phyloP scores from a whole-genome alignment of 1,140 invertebrate genomes.

The Magallana angulata region DNA sequence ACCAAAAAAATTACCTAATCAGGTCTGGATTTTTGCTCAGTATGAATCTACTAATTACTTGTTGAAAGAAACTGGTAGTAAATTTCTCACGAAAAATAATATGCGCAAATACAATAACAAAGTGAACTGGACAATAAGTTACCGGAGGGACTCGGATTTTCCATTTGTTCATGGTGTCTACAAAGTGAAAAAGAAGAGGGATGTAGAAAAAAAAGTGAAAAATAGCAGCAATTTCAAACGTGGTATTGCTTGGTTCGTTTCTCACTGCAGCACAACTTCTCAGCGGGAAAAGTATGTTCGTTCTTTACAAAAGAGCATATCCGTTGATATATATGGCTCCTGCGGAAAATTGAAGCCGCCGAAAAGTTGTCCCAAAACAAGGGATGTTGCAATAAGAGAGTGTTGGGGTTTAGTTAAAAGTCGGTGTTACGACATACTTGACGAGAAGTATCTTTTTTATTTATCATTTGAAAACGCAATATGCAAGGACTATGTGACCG shows the following conservation, averaged over 20 bases:
- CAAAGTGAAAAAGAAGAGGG: conserved; percentile 25
- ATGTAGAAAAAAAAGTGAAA: conserved; percentile 65
- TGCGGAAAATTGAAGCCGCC: conserved; percentile 84
- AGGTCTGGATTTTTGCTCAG: conserved; percentile 49
- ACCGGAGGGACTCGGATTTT: conserved; percentile 82
- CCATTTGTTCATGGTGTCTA: conserved; percentile 53
- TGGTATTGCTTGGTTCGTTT: conserved; percentile 96
- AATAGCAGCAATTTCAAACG: conserved; percentile 52
- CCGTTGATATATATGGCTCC: conserved; percentile 94
- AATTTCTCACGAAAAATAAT: background rate
- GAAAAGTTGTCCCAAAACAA: conserved; percentile 81
- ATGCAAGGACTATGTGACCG: conserved; percentile 96
- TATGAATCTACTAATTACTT: conserved; percentile 45
- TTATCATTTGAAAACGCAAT: conserved; percentile 89
- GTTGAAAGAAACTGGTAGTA: background rate
- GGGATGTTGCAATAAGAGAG: conserved; percentile 83
- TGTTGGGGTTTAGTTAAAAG: conserved; percentile 91
- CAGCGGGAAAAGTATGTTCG: conserved; percentile 61
- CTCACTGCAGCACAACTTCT: conserved; percentile 93
- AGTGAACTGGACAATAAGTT: conserved; percentile 89
- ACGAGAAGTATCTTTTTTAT: conserved; percentile 70
- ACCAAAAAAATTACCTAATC: conserved; percentile 32
- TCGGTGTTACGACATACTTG: conserved; percentile 46
- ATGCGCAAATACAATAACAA: conserved; percentile 11
- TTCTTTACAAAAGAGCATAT: conserved; percentile 82